A percentile compares a stretch with the other conserved stretches of the same genome.
phyloP scores from a whole-genome alignment of 2,888 invertebrate species.

The Leptopilina myrica region DNA sequence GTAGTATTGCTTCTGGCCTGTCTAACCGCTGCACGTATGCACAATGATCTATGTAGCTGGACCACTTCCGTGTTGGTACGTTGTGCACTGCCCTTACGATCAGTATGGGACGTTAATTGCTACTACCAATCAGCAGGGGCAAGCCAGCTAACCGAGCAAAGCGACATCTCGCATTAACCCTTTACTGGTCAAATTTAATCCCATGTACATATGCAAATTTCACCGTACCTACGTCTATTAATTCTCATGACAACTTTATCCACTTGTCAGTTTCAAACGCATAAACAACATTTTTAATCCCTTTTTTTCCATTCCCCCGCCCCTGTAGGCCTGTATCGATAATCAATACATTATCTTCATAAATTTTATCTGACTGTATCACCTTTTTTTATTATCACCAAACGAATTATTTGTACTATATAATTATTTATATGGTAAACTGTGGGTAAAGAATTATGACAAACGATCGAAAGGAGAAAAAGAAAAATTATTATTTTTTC shows the following conservation, averaged over 20 bases:
- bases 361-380: too few species aligned
- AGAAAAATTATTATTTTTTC: too few species aligned
- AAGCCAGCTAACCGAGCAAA: slow-evolving; percentile 44
- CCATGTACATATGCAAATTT: slow-evolving; percentile 40
- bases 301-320: too few species aligned
- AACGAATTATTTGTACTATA: too few species aligned
- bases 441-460: too few species aligned
- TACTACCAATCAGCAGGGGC: slow-evolving; percentile 70
- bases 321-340: too few species aligned
- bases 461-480: too few species aligned
- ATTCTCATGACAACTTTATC: slow-evolving; percentile 37
- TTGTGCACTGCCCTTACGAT: slow-evolving; percentile 63
- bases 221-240: slow-evolving; percentile 14
- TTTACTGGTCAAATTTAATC: slow-evolving; percentile 40
- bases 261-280: slow-evolving; percentile 16
- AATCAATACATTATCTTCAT: too few species aligned
- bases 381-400: too few species aligned
- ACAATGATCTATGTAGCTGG: slow-evolving; percentile 69
- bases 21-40: slow-evolving; percentile 63
- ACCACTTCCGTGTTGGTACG: slow-evolving; percentile 60
- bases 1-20: slow-evolving; percentile 55
- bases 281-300: too few species aligned
- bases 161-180: slow-evolving; percentile 37
- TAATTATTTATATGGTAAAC: too few species aligned
- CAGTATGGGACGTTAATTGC: slow-evolving; percentile 70